Conservation (phyloP, 2,888 invertebrate genomes). For the Agrochola lychnidis region DNA sequence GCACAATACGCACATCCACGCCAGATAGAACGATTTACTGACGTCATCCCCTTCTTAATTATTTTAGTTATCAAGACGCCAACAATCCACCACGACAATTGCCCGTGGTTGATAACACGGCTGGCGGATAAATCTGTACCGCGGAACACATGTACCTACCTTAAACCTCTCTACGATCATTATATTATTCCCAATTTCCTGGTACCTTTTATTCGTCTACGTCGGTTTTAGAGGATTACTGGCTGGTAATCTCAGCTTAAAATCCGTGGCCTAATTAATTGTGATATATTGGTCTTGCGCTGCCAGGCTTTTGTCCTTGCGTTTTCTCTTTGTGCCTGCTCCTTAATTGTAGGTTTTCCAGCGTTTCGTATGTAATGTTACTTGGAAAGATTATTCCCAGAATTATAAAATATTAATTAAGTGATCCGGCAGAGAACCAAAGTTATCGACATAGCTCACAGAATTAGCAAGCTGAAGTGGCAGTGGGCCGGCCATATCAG, state of each 20-base stretch:
- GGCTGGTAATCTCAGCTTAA: conserved; percentile 25
- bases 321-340: not conserved
- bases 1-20: not conserved
- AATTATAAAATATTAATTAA: not conserved
- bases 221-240: conserved; percentile 17
- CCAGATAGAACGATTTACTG: conserved; percentile 2
- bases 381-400: conserved; percentile 5
- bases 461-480: too few relatives aligned
- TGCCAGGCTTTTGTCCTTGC: not conserved
- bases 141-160: conserved; percentile 10
- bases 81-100: conserved; percentile 39
- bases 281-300: conserved; percentile 8
- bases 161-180: conserved; percentile 11
- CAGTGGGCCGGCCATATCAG: too few relatives aligned
- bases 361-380: conserved; percentile 7
- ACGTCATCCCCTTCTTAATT: conserved; percentile 38
- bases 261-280: conserved; percentile 28
- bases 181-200: conserved; percentile 23
- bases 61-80: conserved; percentile 35
- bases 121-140: conserved; percentile 23
- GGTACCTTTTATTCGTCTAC: conserved; percentile 13
- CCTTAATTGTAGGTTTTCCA: not conserved
- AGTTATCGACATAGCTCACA: too few relatives aligned
- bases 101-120: conserved; percentile 46
- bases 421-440: too few relatives aligned